Evolutionary conservation across 2,113 vertebrate species (phyloP).

Genomic region (Lampris incognitus): DNA sequence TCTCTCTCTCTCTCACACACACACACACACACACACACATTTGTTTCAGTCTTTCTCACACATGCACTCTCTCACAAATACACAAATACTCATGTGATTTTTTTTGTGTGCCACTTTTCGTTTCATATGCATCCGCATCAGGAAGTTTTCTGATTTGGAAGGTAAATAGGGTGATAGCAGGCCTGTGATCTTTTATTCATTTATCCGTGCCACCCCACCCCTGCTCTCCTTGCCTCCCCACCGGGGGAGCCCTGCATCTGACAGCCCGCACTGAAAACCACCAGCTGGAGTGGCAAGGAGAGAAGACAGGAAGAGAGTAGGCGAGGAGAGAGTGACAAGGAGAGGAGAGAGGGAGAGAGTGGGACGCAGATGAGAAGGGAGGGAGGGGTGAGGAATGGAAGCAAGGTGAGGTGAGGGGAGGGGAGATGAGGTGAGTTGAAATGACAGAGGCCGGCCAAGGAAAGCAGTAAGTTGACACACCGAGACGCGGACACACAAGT

Average conservation of each 20-base stretch:
- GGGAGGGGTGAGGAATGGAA: not conserved
- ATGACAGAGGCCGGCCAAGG: conserved; percentile 19
- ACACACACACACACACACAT: not conserved
- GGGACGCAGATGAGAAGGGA: conserved; percentile 7
- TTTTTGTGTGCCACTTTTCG: conserved; percentile 19
- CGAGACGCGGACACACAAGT: not conserved
- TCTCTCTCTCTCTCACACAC: not conserved
- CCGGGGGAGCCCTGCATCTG: conserved; percentile 62
- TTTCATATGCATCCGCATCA: conserved; percentile 53
- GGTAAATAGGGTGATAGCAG: conserved; percentile 51
- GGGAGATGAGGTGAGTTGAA: not conserved
- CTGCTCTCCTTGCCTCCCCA: conserved; percentile 70
- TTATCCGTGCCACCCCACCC: conserved; percentile 53
- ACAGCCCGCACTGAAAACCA: conserved; percentile 64
- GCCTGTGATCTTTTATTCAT: conserved; percentile 80
- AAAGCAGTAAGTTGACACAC: not conserved
- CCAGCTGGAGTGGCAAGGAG: conserved; percentile 74
- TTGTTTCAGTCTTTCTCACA: not conserved
- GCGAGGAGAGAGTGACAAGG: conserved; percentile 11
- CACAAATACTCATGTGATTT: not conserved
- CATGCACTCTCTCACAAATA: not conserved
- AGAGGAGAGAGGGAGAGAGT: not conserved
- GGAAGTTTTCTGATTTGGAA: conserved; percentile 28
- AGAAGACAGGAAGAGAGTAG: conserved; percentile 25
- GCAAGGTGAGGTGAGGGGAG: not conserved